Percentiles rank a stretch among this genome's conserved stretches.
phyloP scores from a whole-genome alignment of 2,113 vertebrate genomes.

The Sapajus apella region DNA sequence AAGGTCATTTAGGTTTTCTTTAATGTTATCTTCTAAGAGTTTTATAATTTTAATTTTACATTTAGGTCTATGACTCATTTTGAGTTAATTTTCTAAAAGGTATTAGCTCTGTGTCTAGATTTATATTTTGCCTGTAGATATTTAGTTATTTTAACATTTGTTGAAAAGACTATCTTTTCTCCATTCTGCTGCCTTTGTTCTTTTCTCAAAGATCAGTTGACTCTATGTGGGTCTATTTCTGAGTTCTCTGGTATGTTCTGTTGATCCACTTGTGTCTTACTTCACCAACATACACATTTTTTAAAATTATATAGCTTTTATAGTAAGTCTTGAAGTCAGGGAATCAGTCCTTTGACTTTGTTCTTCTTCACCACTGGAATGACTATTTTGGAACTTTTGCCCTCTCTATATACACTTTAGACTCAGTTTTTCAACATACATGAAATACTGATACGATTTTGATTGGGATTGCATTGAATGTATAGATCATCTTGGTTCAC shows the following conservation, averaged over 20 bases:
- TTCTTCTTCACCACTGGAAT: neutral
- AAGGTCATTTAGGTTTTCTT: neutral
- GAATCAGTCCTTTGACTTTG: neutral
- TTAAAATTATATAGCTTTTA: too few species aligned
- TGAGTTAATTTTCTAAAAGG: neutral
- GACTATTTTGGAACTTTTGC: neutral
- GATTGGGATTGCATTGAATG: neutral
- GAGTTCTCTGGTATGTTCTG: neutral
- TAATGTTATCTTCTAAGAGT: neutral
- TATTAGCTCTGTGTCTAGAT: neutral
- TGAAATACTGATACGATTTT: neutral
- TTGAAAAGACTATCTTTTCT: neutral
- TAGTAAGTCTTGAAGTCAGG: neutral
- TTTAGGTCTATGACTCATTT: neutral
- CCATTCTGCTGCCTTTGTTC: neutral
- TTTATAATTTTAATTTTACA: neutral
- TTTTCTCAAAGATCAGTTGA: neutral
- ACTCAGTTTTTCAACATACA: neutral
- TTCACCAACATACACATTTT: neutral
- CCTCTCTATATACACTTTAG: neutral
- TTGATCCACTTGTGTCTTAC: neutral
- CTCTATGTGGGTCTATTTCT: neutral
- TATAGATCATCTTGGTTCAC: neutral
- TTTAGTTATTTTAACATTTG: neutral
- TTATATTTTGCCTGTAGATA: neutral